These are phyloP conservation scores for Clarias gariepinus DNA, from an alignment of 2,113 vertebrate species.

Conservation along the genomic window DNA sequence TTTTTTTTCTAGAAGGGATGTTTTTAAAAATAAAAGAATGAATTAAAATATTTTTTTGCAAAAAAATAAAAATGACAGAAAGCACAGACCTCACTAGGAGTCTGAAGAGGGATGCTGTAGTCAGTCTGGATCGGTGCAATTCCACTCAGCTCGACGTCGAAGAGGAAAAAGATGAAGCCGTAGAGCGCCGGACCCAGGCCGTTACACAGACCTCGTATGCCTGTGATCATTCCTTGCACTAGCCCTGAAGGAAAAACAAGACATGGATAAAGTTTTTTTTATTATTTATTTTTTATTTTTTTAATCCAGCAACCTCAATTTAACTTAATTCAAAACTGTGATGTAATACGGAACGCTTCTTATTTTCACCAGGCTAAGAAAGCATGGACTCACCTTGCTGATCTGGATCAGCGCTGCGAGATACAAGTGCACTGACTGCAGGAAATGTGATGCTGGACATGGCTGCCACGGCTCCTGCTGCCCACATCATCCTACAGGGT, in stretches of 20 bases:
- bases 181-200: conserved; percentile 94
- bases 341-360: background rate
- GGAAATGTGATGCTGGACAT: conserved; percentile 88
- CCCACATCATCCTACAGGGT: conserved; percentile 84
- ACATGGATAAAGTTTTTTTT: too few species aligned
- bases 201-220: conserved; percentile 91
- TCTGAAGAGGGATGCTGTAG: conserved; percentile 66
- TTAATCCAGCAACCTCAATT: background rate
- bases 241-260: conserved; percentile 75
- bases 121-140: conserved; percentile 76
- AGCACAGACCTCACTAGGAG: conserved; percentile 57
- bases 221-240: conserved; percentile 94
- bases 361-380: background rate
- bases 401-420: conserved; percentile 79
- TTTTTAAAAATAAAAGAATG: too few species aligned
- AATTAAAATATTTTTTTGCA: too few species aligned
- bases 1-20: too few species aligned
- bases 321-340: background rate
- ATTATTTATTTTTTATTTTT: too few species aligned
- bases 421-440: conserved; percentile 83
- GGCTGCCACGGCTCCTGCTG: conserved; percentile 82
- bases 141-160: conserved; percentile 87
- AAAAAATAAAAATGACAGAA: background rate
- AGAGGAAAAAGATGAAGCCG: conserved; percentile 93
- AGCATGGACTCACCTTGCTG: conserved; percentile 74